phyloP scores from a whole-genome alignment of 1,140 invertebrate genomes.

The Drosophila suzukii region DNA sequence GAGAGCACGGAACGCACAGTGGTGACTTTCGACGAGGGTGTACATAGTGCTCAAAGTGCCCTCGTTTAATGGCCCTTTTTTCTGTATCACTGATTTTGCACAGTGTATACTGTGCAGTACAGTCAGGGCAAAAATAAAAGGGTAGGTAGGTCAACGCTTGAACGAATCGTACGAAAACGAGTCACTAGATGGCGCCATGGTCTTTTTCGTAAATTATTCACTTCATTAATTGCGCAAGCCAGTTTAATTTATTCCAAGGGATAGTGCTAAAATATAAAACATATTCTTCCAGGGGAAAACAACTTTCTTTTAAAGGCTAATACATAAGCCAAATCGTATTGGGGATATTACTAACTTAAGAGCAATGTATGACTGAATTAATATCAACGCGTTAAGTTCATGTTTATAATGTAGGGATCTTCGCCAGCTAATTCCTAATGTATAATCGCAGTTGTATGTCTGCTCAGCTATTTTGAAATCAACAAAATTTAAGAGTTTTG shows the following conservation, averaged over 20 bases:
- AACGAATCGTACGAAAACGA: conserved; percentile 1
- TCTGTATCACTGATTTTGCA: conserved; percentile 34
- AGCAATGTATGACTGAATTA: too few relatives aligned
- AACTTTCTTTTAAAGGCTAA: too few relatives aligned
- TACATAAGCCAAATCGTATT: too few relatives aligned
- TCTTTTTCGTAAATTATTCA: background rate
- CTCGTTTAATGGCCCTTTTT: conserved; percentile 23
- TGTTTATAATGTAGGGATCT: too few relatives aligned
- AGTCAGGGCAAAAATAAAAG: conserved; percentile 57
- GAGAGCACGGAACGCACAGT: conserved; percentile 65
- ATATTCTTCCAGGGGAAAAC: too few relatives aligned
- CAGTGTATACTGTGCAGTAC: conserved; percentile 61
- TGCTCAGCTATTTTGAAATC: too few relatives aligned
- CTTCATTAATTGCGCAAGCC: background rate
- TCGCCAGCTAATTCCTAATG: too few relatives aligned
- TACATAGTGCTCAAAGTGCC: conserved; percentile 25
- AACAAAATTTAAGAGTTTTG: too few relatives aligned
- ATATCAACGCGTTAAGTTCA: too few relatives aligned
- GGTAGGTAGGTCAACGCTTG: background rate
- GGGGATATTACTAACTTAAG: too few relatives aligned
- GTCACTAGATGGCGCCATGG: conserved; percentile 25
- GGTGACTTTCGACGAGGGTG: conserved; percentile 64
- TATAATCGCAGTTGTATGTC: too few relatives aligned
- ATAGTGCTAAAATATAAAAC: too few relatives aligned
- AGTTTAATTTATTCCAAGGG: background rate